Base-by-base conservation (phyloP, 2,113 vertebrate genomes). In the Mormyrus iriodes region DNA sequence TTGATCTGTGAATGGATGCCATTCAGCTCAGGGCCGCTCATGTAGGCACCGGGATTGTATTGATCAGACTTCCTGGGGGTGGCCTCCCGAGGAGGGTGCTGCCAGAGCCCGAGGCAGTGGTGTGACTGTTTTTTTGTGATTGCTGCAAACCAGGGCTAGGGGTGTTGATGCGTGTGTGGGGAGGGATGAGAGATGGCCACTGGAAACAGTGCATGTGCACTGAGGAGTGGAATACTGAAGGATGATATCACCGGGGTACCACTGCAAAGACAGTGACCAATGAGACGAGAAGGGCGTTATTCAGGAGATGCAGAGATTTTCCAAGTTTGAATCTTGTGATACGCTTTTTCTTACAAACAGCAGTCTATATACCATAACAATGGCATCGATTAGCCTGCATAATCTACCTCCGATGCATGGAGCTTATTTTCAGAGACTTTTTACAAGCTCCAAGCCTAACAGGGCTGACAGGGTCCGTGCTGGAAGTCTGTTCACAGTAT, bases 1-100 rank as follows among this genome's bases (percentile, higher is more conserved):
- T 93, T 93, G 94, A 92, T 93, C 91, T 90, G 93, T 94, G 93
- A 95, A 94, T 94, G 93, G 93, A 93, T 89, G 90, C 94, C 92
- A 93, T 94, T 94, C 94, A 94, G 93, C 91, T 89, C 90, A n/a
- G 90, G 89, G 89, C 92, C 90, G 91, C 69, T 82, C 52, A 17
- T 87, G 76, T 73, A 82, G 49, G 52, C 42, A 69, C 92, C 93
- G 90, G 76, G 52, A 49, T 12, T 19, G 17, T 85, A 89, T 89
- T 84, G 88, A 89, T 89, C 42, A 0, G 79, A 27, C 86, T 61
- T 87, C 35, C 86, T 65, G 35, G 52, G 31, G 19, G 49, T 49
- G 0, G 21, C 44, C 65, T 79, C 65, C 35, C 65, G 6, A 73
- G 88, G 44, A 19, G 49, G 42, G 46, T 49, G 31, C 27, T 69